Percentiles rank a stretch among this genome's conserved stretches.
Evolutionary conservation across 2,797 vertebrate genomes (phyloP).

Genomic region (Cyprinodon diabolis): DNA sequence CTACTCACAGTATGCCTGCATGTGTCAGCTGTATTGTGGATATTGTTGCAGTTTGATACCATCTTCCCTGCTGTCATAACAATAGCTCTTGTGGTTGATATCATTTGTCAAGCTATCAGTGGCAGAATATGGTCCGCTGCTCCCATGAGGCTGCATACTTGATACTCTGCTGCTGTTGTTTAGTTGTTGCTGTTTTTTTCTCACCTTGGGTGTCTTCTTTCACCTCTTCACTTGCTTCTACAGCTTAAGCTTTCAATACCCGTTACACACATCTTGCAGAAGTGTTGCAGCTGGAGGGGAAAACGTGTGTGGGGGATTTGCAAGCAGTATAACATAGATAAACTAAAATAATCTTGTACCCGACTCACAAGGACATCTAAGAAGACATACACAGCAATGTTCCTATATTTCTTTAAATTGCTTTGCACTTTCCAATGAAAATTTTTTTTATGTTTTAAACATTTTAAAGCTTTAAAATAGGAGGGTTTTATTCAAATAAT

Average conservation of each 20-base stretch:
- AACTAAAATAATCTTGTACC: constrained; percentile 71
- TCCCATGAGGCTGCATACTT: constrained; percentile 59
- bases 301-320: constrained; percentile 47
- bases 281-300: constrained; percentile 36
- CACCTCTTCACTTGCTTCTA: constrained; percentile 38
- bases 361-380: constrained; percentile 66
- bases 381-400: constrained; percentile 48
- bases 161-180: constrained; percentile 39
- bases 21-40: constrained; percentile 60
- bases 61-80: constrained; percentile 72
- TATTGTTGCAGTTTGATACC: constrained; percentile 60
- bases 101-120: constrained; percentile 70
- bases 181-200: background rate
- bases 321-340: constrained; percentile 48
- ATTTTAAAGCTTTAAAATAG: no score
- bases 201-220: constrained; percentile 50
- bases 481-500: no score
- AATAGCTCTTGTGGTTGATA: constrained; percentile 67
- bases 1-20: constrained; percentile 15
- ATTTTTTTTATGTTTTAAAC: background rate
- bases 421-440: background rate
- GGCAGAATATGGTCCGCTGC: constrained; percentile 54
- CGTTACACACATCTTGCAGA: constrained; percentile 23
- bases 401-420: background rate
- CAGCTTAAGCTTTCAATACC: constrained; percentile 24